phyloP scores from a whole-genome alignment of 2,888 invertebrate genomes.

The Cynaeus angustus region DNA sequence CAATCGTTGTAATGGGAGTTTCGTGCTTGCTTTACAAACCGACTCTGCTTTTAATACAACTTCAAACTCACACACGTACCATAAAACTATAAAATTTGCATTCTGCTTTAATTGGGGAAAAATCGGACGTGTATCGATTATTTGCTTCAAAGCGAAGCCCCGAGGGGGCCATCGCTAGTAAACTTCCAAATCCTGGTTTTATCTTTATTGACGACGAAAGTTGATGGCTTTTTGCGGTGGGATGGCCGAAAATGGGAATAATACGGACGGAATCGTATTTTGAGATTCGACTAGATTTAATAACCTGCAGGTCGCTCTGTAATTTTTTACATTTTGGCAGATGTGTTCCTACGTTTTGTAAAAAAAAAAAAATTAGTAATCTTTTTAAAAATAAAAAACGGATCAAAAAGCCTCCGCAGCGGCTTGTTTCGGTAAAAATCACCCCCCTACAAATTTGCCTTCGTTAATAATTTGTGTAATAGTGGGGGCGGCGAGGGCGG shows the following conservation, averaged over 20 bases:
- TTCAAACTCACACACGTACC: constrained; percentile 23
- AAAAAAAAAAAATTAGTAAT: too few relatives aligned
- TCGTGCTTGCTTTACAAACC: constrained; percentile 56
- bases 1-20: constrained; percentile 54
- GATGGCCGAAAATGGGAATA: constrained; percentile 5
- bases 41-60: constrained; percentile 52
- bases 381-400: too few relatives aligned
- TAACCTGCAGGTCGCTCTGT: too few relatives aligned
- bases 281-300: too few relatives aligned
- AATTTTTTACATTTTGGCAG: too few relatives aligned
- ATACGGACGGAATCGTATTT: too few relatives aligned
- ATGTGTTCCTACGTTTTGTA: too few relatives aligned
- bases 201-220: constrained; percentile 26
- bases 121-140: constrained; percentile 27
- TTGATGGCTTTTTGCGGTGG: constrained; percentile 23
- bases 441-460: not conserved
- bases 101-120: constrained; percentile 44
- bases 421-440: not conserved
- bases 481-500: constrained; percentile 7
- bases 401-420: not conserved
- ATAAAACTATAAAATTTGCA: constrained; percentile 49
- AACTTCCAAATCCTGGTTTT: constrained; percentile 29
- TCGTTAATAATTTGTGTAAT: constrained; percentile 34
- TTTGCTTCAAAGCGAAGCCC: constrained; percentile 22
- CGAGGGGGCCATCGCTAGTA: constrained; percentile 21